Evolutionary conservation across 2,113 vertebrate species (phyloP).

Genomic region (Polyodon spathula): DNA sequence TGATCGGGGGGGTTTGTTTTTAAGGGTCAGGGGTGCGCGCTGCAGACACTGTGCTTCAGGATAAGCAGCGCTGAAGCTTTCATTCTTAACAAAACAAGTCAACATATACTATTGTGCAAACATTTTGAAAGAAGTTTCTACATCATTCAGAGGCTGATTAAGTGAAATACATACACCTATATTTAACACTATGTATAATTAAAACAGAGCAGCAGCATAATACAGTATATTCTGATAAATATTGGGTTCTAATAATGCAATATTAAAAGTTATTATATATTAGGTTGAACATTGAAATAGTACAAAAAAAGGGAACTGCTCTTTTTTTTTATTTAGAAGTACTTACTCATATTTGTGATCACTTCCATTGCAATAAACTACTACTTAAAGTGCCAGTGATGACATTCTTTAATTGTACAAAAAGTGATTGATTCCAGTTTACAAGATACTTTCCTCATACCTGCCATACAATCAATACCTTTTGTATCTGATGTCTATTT

Average conservation of each 20-base stretch:
- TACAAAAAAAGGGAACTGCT: too few relatives aligned
- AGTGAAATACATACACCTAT: constrained; percentile 46
- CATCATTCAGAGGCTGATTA: constrained; percentile 52
- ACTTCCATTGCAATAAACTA: too few relatives aligned
- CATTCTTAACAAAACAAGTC: constrained; percentile 41
- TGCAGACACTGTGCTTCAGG: constrained; percentile 64
- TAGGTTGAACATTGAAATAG: too few relatives aligned
- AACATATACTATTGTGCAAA: constrained; percentile 54
- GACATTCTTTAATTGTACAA: too few relatives aligned
- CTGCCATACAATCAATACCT: too few relatives aligned
- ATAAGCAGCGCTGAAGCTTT: constrained; percentile 51
- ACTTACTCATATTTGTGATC: too few relatives aligned
- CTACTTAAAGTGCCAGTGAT: too few relatives aligned
- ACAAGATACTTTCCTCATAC: too few relatives aligned
- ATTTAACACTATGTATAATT: constrained; percentile 50
- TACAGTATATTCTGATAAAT: constrained; percentile 54
- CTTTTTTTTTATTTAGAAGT: too few relatives aligned
- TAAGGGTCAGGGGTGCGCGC: constrained; percentile 65
- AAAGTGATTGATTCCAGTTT: too few relatives aligned
- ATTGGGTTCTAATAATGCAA: constrained; percentile 51
- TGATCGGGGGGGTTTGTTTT: constrained; percentile 62
- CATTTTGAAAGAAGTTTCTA: constrained; percentile 52
- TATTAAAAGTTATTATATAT: too few relatives aligned
- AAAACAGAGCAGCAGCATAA: constrained; percentile 59
- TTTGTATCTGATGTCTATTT: too few relatives aligned